phyloP scores from a whole-genome alignment of 53 echinoderm and acorn worm species.

The Glandiceps talaboti region DNA sequence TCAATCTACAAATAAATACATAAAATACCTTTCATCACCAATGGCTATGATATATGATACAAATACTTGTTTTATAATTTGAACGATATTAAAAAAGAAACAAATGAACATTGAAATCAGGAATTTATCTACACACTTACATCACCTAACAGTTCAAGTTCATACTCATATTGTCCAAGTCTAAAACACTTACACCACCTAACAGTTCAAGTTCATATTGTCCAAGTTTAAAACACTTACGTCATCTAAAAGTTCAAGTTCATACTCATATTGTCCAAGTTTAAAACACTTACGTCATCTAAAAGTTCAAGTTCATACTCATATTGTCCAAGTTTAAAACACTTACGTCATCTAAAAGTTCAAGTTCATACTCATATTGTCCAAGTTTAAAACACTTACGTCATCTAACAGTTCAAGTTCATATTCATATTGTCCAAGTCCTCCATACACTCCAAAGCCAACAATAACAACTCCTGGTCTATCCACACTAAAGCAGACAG shows the following conservation, averaged over 20 bases:
- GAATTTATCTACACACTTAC: too few species aligned
- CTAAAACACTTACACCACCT: conserved; percentile 64
- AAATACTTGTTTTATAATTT: too few species aligned
- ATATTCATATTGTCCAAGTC: conserved; percentile 86
- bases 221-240: background rate
- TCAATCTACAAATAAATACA: conserved; percentile 46
- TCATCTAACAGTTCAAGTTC: conserved; percentile 89
- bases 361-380: too few species aligned
- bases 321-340: background rate
- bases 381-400: conserved; percentile 48
- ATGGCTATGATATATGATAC: too few species aligned
- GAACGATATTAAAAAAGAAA: too few species aligned
- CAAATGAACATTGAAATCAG: too few species aligned
- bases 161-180: too few species aligned
- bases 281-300: background rate
- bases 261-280: conserved; percentile 87
- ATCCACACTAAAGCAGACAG: conserved; percentile 90
- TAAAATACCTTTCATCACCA: too few species aligned
- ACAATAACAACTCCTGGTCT: conserved; percentile 72
- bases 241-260: background rate
- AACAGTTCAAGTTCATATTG: conserved; percentile 83
- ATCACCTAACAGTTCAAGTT: too few species aligned
- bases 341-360: too few species aligned
- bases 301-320: too few species aligned
- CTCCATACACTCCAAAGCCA: conserved; percentile 88